Evolutionary conservation across 2,113 vertebrate species (phyloP), one percentile per base, ranked within the genome.

Genomic region (Megalops atlanticus): DNA sequence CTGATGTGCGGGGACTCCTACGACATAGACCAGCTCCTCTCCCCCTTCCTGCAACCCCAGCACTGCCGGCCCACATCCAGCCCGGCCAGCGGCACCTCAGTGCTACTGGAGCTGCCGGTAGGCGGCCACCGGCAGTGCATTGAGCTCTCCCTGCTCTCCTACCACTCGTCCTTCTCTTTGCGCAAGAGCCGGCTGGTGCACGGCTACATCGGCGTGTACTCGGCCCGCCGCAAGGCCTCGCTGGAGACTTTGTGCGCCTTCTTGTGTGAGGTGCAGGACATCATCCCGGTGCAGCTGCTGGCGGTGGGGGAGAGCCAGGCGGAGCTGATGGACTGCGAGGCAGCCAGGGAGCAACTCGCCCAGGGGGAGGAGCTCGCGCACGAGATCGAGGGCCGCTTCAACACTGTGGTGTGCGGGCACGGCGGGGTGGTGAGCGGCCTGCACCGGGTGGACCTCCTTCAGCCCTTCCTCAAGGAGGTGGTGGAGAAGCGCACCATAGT

Each of bases 1-100:
- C 84, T 99, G 79, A 98, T 99, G 97, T 99, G 98, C 77, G 98
- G 97, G 7, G 98, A 99, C 77, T 92, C 95, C 0, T 96, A 94
- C 40, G 91, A 93, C 68, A 86, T 95, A 0, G 97, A 99, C 0
- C 97, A 99, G 73, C 92, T 99, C 24, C 95, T 99, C 1, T 88
- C 93, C 14, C 96, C 97, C 35, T 92, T 98, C 73, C 91, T 99
- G 47, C 93, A 96, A 76, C 94, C 96, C 11, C 96, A 95, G 69
- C 87, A 93, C 71, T 98, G 93, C 85, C 91, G 95, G 5, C 96
- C 96, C 4, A 92, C 94, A 0, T 91, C 92, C 0, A 93, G 88
- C 47, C 90, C 92, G 21, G 87, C 87, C 84, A 91, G 88, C 78
- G 93, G 93, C 58, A 94, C 92, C 45, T 97, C 97, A 0, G 94